A percentile compares a stretch with the other conserved stretches of the same genome.
Conservation (phyloP, 2,888 invertebrate genomes). For the Nomada goodeniana region DNA sequence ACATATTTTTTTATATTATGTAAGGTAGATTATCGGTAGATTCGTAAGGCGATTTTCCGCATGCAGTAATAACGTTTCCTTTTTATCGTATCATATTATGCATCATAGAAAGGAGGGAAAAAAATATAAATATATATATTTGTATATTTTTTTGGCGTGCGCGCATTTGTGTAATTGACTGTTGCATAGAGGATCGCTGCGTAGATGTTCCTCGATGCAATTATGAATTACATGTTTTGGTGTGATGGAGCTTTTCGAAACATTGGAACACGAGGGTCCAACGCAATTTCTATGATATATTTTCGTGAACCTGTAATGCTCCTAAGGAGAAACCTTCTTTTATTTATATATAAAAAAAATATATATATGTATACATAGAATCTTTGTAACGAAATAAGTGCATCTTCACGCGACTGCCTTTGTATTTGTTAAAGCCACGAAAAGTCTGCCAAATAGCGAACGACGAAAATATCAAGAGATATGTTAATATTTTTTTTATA, state of each 20-base stretch:
- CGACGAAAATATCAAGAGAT: constrained; percentile 53
- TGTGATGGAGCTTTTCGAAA: constrained; percentile 74
- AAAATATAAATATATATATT: constrained; percentile 45
- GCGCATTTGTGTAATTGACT: constrained; percentile 68
- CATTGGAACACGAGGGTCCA: constrained; percentile 58
- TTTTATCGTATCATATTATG: constrained; percentile 72
- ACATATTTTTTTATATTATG: constrained; percentile 78
- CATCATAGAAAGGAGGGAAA: constrained; percentile 51
- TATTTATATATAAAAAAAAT: constrained; percentile 54
- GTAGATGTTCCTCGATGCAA: constrained; percentile 69
- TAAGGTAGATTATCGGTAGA: constrained; percentile 75
- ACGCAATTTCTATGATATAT: constrained; percentile 59
- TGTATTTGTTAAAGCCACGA: constrained; percentile 55
- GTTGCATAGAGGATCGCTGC: constrained; percentile 70
- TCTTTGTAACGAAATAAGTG: constrained; percentile 62
- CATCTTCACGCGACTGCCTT: constrained; percentile 64
- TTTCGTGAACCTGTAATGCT: constrained; percentile 44
- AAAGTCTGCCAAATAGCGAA: constrained; percentile 62
- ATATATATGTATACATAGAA: constrained; percentile 41
- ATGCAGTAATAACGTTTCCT: constrained; percentile 76
- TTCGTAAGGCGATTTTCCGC: constrained; percentile 72
- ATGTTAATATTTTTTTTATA: constrained; percentile 50
- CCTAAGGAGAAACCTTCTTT: constrained; percentile 38
- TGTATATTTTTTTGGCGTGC: constrained; percentile 22
- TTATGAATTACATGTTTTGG: constrained; percentile 72